Base-by-base conservation (phyloP, 1,140 invertebrate genomes). In the Drosophila kikkawai region DNA sequence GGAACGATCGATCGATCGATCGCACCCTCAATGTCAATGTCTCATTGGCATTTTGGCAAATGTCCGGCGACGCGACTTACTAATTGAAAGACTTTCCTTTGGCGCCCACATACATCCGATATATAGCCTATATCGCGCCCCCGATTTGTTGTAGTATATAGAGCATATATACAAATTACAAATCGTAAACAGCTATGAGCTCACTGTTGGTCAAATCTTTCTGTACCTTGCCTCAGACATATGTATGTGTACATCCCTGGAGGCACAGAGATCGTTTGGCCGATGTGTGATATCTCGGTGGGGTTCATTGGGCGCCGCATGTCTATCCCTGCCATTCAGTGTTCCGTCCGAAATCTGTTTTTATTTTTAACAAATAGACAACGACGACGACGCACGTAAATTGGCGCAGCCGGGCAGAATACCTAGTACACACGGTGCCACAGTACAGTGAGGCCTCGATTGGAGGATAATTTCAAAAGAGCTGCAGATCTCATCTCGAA, bases 31-130 rank as follows among this genome's bases (percentile, higher is more conserved):
- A 90, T 90, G 85, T 90, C 85, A 90, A 90, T 90, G 86, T 68
- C 85, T 90, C 86, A 85, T 90, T 90, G 85, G 79, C 75, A 90
- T 85, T 90, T 90, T 90, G 85, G 85, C 85, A 90, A 88, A 73
- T 88, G 85, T 55, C 65, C 68, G 71, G 60, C 75, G 67, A 80
- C 53, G 64, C 80, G 81, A 73, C 66, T 86, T 86, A 82, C 85
- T 86, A 82, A 87, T 86, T 79, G 83, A 64, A 59, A 57, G 51
- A 63, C 57, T 76, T 61, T 68, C 66, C 70, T 41, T 65, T 79
- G 74, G 75, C 74, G 66, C 66, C 56, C 73, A 80, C 41, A 61
- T 63, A 60, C 74, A 50, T 78, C 44, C 53, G 47, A 58, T 65
- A 64, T 55, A 68, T 58, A 45, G 44, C 32, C 34, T 22, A 32